These are phyloP conservation scores for Bombus sylvicola DNA, from an alignment of 1,140 invertebrate species.

Conservation along the genomic window DNA sequence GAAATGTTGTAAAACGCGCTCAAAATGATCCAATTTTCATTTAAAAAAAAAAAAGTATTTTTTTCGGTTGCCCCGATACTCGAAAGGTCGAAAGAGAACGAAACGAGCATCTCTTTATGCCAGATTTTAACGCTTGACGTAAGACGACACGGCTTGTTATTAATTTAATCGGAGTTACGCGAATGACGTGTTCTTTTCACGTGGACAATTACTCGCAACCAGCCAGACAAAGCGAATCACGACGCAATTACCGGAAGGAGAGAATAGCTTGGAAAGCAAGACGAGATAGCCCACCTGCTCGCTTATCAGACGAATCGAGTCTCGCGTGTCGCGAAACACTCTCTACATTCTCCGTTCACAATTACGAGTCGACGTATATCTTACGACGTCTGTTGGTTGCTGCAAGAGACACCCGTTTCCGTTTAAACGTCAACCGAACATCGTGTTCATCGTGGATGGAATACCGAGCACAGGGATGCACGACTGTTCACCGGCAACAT, in stretches of 20 bases:
- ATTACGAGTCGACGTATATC: background rate
- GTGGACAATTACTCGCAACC: background rate
- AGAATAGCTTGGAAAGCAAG: background rate
- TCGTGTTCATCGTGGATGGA: background rate
- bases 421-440: background rate
- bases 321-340: conserved; percentile 9
- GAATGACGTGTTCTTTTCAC: too few species aligned
- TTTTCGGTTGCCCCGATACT: too few species aligned
- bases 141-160: background rate
- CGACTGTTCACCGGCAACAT: background rate
- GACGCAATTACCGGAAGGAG: background rate
- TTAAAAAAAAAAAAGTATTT: too few species aligned
- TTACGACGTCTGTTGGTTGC: background rate
- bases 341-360: background rate
- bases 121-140: background rate
- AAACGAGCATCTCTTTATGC: too few species aligned
- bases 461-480: background rate
- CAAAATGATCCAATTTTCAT: background rate
- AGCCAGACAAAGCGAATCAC: background rate
- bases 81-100: too few species aligned
- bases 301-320: conserved; percentile 16
- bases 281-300: conserved; percentile 3
- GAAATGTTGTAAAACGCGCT: background rate
- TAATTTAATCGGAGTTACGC: background rate
- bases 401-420: conserved; percentile 1